Evolutionary conservation across 1,140 invertebrate genomes (phyloP), one percentile per base, ranked within the genome.

Genomic region (Vanessa atalanta): DNA sequence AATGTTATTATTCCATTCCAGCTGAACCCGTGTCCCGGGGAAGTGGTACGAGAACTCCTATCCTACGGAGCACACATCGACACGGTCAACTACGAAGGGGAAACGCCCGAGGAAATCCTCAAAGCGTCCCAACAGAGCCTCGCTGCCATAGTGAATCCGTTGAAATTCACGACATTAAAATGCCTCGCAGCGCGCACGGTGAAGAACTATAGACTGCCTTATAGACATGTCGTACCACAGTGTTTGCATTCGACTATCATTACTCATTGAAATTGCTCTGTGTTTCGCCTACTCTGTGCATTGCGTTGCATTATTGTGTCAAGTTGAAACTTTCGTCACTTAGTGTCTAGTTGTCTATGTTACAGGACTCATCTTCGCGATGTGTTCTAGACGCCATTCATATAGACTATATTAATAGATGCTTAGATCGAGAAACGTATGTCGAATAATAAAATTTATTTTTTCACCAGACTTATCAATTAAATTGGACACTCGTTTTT

Each of bases 11-110:
- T 61, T 11, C 8, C 43, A 0, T 73, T 65, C 7, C 85, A 93
- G 93, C 79, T 93, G 6, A 93, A 95, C 82, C 95, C 95, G 7
- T 95, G 94, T 86, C 94, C 95, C 13, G 93, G 95, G 2, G 94
- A 94, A 15, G 93, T 98, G 14, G 94, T 97, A 0, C 93, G 94
- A 73, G 94, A 94, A 3, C 93, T 99, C 0, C 93, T 99, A 0
- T 93, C 95, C 4, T 93, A 95, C 79, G 97, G 97, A 37, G 97
- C 97, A 12, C 98, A 99, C 91, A 93, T 98, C 65, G 98, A 99
- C 92, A 94, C 95, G n/a, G 95, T 96, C 55, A 98, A 99, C 89
- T 94, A 95, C 76, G 93, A 95, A 50, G 96, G 96, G 20, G 95
- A 96, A 77, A 98, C 96, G 0, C 97, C 97, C 76, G 94, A 95